Evolutionary conservation across 2,797 vertebrate species (phyloP).

Genomic region (Macropus fuliginosus): DNA sequence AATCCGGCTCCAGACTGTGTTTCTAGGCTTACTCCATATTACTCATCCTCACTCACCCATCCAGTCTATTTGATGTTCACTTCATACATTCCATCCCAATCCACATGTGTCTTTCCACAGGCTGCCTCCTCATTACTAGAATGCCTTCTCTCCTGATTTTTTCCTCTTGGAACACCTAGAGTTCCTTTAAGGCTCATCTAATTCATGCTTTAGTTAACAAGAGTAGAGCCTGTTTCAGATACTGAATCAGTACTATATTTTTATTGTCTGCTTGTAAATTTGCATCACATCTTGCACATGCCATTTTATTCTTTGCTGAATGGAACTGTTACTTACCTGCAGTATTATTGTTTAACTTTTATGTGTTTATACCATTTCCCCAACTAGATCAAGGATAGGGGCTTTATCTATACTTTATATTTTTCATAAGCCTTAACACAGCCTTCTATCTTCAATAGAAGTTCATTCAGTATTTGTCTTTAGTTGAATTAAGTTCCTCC

Average conservation of each 20-base stretch:
- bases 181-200: neutral
- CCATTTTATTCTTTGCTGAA: neutral
- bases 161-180: neutral
- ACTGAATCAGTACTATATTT: neutral
- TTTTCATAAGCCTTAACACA: neutral
- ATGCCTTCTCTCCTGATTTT: neutral
- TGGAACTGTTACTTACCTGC: conserved; percentile 15
- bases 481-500: neutral
- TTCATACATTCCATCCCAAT: neutral
- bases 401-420: conserved; percentile 32
- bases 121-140: neutral
- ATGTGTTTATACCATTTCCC: neutral
- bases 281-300: neutral
- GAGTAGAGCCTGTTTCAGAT: conserved; percentile 2
- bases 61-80: neutral
- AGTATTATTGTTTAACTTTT: conserved; percentile 35
- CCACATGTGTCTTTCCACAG: neutral
- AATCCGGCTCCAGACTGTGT: neutral
- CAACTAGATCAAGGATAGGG: neutral
- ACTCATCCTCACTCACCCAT: neutral
- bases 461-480: neutral
- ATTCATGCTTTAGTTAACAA: conserved; percentile 10
- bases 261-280: conserved; percentile 6
- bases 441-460: neutral
- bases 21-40: neutral